Percentiles rank a stretch among this genome's conserved stretches.
These are phyloP conservation scores for Petromus typicus DNA, from an alignment of 2,113 vertebrate genomes.

Conservation along the genomic window DNA sequence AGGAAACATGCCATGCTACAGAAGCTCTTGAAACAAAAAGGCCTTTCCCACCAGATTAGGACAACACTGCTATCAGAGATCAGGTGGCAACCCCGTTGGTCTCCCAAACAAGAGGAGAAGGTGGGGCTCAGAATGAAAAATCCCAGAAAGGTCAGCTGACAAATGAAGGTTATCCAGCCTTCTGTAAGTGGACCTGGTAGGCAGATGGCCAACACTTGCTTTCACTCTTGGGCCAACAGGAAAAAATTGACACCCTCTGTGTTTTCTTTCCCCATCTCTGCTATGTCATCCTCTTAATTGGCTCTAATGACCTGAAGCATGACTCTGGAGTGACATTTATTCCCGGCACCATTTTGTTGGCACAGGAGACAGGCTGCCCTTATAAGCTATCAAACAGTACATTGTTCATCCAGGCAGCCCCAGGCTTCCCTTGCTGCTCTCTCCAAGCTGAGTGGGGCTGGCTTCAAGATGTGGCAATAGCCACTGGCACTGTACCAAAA, in stretches of 20 bases:
- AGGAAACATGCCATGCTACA: neutral
- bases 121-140: neutral
- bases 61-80: neutral
- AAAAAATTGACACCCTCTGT: neutral
- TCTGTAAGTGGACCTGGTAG: neutral
- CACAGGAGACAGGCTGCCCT: conserved; percentile 53
- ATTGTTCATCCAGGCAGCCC: conserved; percentile 48
- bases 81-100: neutral
- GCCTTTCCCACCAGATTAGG: neutral
- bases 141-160: conserved; percentile 32
- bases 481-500: neutral
- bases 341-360: conserved; percentile 70
- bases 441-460: neutral
- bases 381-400: conserved; percentile 62
- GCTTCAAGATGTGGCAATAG: neutral
- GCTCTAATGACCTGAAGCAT: conserved; percentile 69
- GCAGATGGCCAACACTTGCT: conserved; percentile 9
- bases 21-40: conserved; percentile 4
- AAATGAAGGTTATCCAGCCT: conserved; percentile 10
- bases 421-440: neutral
- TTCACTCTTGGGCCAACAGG: conserved; percentile 40
- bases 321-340: conserved; percentile 56
- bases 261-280: conserved; percentile 33
- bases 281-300: conserved; percentile 69
- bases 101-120: neutral